Evolutionary conservation across 1,140 invertebrate genomes (phyloP).

Genomic region (Theocolax elegans): DNA sequence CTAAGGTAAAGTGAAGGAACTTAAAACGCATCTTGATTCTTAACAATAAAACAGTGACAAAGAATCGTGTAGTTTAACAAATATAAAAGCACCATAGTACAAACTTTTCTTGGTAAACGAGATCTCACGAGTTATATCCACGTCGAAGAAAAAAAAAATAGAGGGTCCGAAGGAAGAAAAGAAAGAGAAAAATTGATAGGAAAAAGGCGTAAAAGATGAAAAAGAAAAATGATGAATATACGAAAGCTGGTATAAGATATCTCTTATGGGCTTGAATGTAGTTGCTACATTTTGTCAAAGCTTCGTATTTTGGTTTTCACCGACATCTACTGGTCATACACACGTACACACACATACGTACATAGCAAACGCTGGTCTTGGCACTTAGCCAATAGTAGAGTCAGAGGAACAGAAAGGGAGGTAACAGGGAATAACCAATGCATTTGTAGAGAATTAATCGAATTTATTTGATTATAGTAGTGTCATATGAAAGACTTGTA

Average conservation of each 20-base stretch:
- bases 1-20: too few relatives aligned
- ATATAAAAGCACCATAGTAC: not conserved
- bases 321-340: not conserved
- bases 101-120: conserved; percentile 25
- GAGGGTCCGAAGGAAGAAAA: too few relatives aligned
- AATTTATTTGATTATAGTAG: too few relatives aligned
- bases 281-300: conserved; percentile 7
- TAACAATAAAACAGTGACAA: conserved; percentile 9
- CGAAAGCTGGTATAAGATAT: not conserved
- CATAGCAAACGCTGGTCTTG: not conserved
- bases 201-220: not conserved
- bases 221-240: not conserved
- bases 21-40: conserved; percentile 14
- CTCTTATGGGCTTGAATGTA: not conserved
- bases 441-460: too few relatives aligned
- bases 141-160: not conserved
- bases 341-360: too few relatives aligned
- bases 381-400: not conserved
- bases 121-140: conserved; percentile 2
- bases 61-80: not conserved
- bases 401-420: not conserved
- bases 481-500: too few relatives aligned
- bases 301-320: not conserved
- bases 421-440: too few relatives aligned
- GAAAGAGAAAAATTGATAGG: not conserved